Percentiles rank a stretch among this genome's conserved stretches.
Evolutionary conservation across 2,888 invertebrate genomes (phyloP).

Genomic region (Agelastica alni): DNA sequence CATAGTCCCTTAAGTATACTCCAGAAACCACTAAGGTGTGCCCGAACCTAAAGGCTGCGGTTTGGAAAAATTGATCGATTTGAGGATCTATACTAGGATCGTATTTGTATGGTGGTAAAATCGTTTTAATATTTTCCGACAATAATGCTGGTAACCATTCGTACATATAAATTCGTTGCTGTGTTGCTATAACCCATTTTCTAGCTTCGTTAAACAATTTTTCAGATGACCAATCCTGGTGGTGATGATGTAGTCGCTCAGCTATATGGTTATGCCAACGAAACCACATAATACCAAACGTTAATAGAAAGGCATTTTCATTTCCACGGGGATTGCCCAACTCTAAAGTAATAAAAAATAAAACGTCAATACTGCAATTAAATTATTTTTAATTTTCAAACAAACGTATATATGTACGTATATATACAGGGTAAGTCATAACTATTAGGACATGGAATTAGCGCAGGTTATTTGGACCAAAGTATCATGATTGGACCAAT

Average conservation of each 20-base stretch:
- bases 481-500: no score
- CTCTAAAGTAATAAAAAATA: conserved; percentile 47
- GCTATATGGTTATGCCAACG: conserved; percentile 63
- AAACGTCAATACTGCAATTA: no score
- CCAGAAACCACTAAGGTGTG: conserved; percentile 64
- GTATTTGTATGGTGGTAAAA: conserved; percentile 50
- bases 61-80: conserved; percentile 65
- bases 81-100: conserved; percentile 62
- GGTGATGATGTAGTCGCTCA: conserved; percentile 44
- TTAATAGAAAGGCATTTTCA: conserved; percentile 61
- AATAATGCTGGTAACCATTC: conserved; percentile 60
- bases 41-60: conserved; percentile 65
- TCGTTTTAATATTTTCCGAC: conserved; percentile 36
- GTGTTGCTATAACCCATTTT: conserved; percentile 62
- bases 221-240: conserved; percentile 56
- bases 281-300: conserved; percentile 62
- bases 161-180: conserved; percentile 59
- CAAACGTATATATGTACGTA: no score
- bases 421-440: no score
- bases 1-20: conserved; percentile 54
- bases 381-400: no score
- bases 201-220: conserved; percentile 61
- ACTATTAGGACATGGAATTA: no score
- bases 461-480: no score
- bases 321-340: conserved; percentile 61